Evolutionary conservation across 2,113 vertebrate species (phyloP).

Genomic region (Galbula dea): DNA sequence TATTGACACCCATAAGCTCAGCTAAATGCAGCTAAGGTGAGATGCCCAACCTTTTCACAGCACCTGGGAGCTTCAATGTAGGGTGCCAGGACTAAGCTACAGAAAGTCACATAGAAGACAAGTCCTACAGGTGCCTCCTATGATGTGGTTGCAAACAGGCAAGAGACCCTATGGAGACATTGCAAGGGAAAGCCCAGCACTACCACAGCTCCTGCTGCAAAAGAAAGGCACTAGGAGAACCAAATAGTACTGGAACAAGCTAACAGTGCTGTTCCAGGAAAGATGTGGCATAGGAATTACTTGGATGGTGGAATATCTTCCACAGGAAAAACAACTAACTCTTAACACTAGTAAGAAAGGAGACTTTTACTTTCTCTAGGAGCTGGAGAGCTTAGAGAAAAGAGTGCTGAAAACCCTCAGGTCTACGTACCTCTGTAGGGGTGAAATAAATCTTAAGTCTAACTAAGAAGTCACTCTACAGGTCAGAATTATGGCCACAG

Average conservation of each 20-base stretch:
- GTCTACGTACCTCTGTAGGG: accelerated
- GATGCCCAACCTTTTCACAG: not conserved
- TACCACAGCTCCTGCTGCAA: not conserved
- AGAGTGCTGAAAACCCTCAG: accelerated
- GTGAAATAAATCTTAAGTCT: accelerated
- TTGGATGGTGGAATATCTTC: accelerated
- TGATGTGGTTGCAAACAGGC: not conserved
- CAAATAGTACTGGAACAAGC: not conserved
- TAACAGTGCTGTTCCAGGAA: not conserved
- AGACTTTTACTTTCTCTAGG: not conserved
- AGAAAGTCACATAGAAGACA: accelerated
- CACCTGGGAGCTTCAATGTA: accelerated
- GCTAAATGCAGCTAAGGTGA: not conserved
- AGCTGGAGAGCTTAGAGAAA: not conserved
- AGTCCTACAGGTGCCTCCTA: not conserved
- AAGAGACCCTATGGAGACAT: not conserved
- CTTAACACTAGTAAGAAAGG: accelerated
- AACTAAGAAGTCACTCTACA: accelerated
- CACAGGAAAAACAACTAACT: not conserved
- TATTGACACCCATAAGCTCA: too few relatives aligned
- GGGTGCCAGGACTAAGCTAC: too few relatives aligned
- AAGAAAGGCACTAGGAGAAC: not conserved
- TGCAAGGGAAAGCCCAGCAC: not conserved
- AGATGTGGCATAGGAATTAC: not conserved
- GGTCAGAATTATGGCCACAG: not conserved